A percentile compares a stretch with the other conserved stretches of the same genome.
These are phyloP conservation scores for Hydrozoanthus tunicans DNA, from an alignment of 64 coral and sea anemone genomes.

Conservation along the genomic window DNA sequence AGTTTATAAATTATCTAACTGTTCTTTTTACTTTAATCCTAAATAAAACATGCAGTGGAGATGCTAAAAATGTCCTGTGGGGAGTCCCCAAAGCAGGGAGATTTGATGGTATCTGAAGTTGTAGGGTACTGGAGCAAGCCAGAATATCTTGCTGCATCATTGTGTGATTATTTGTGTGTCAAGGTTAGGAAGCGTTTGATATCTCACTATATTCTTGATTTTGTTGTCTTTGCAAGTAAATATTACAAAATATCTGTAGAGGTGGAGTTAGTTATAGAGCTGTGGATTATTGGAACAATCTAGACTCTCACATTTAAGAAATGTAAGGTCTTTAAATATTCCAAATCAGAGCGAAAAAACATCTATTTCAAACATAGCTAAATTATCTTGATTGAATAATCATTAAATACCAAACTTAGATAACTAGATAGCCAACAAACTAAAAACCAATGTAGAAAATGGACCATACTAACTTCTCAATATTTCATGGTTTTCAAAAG, in stretches of 20 bases:
- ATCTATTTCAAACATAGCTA: too few relatives aligned
- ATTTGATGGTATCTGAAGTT: neutral
- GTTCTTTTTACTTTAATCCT: neutral
- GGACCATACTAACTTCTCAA: too few relatives aligned
- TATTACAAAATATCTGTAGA: neutral
- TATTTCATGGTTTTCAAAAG: too few relatives aligned
- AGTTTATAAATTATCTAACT: neutral
- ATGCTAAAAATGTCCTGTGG: neutral
- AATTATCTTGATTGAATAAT: neutral
- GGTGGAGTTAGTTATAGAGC: neutral
- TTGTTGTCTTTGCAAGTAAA: neutral
- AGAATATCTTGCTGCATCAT: neutral
- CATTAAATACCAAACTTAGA: neutral
- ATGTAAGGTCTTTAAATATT: too few relatives aligned
- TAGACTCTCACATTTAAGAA: neutral
- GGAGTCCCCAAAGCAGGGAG: neutral
- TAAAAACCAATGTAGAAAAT: neutral
- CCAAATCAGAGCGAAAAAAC: too few relatives aligned
- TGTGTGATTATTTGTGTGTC: neutral
- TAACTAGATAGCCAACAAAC: neutral
- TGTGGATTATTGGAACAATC: neutral
- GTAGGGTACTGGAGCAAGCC: conserved; percentile 3
- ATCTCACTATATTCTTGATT: neutral
- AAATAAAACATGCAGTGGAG: neutral
- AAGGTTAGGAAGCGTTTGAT: neutral